Base-by-base conservation (phyloP, 2,888 invertebrate species). In the Psylliodes chrysocephalus region DNA sequence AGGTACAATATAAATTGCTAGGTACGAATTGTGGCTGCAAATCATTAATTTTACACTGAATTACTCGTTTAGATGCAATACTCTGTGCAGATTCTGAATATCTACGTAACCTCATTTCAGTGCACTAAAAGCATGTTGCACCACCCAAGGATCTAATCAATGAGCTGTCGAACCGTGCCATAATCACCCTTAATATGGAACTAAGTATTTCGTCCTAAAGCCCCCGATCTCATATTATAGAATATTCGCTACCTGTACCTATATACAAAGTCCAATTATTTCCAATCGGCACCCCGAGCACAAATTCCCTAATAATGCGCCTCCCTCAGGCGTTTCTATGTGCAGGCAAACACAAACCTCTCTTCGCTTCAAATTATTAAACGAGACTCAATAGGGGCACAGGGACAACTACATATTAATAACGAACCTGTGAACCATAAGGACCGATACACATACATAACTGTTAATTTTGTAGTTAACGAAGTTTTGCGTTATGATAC, bases 351-450 rank as follows among this genome's bases (percentile, higher is more conserved):
- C 28, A 52, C 12, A 17, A 18, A 10, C 18, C 42, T 42, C 2
- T 17, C 18, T 42, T 10, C 3, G 12, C 1, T 10, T 42, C 3
- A 18, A 42, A 42, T 42, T 42, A 42, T 42, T 42, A 38, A 18
- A 33, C 8, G 40, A 42, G 38, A 28, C 33, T 38, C 35, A 5
- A 53, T 18, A 12, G n/a, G 18, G 28, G 46, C 55, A 53, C 12
- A 12, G n/a, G 18, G 28, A 55, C 55, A 46, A 30, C 46, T 35
- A 15, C 33, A 38, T 57, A 57, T 57, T 57, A 57, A 57, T 57
- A 46, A 57, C 46, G 12, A 56, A 22, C 33, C 47, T 47, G 46
- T 47, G 47, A 57, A 57, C 46, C 56, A 47, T 33, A 46, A 19
- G n/a, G 35, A 14, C 14, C 35, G 35, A 35, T 35, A 35, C 10